Percentiles rank a stretch among this genome's conserved stretches.
Evolutionary conservation across 2,888 invertebrate species (phyloP).

Genomic region (Acanthosepion esculentum): DNA sequence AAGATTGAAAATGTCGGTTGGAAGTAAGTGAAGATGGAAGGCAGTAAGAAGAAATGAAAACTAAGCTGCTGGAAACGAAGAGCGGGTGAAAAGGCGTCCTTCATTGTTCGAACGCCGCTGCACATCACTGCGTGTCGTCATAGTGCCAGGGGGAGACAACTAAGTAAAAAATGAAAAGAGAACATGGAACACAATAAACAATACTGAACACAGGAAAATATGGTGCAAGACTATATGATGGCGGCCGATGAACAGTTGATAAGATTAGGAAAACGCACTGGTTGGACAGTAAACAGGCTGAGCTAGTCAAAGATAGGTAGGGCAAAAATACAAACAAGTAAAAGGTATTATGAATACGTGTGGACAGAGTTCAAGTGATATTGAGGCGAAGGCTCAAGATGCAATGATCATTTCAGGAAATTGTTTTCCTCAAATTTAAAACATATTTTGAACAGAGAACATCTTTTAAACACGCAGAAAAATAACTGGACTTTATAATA

Average conservation of each 20-base stretch:
- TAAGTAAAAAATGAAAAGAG: not conserved
- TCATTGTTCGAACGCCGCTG: not conserved
- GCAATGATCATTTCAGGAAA: too few relatives aligned
- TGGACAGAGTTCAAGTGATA: not conserved
- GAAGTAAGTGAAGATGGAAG: not conserved
- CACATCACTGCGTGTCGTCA: not conserved
- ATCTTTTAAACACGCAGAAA: too few relatives aligned
- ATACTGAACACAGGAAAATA: not conserved
- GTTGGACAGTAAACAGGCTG: not conserved
- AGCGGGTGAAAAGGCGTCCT: not conserved
- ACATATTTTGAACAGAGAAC: too few relatives aligned
- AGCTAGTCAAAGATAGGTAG: not conserved
- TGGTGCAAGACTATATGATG: not conserved
- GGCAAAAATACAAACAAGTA: not conserved
- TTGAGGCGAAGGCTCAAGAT: too few relatives aligned
- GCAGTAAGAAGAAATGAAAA: not conserved
- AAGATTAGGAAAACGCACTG: not conserved
- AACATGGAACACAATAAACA: slow-evolving; percentile 2
- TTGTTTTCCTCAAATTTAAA: too few relatives aligned
- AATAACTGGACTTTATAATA: too few relatives aligned
- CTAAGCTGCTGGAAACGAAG: not conserved
- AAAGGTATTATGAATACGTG: not conserved
- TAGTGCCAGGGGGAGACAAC: slow-evolving; percentile 6
- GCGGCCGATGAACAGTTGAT: not conserved
- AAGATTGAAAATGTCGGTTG: not conserved